Conservation (phyloP, 2,113 vertebrate species). For the Dipodomys ordii region DNA sequence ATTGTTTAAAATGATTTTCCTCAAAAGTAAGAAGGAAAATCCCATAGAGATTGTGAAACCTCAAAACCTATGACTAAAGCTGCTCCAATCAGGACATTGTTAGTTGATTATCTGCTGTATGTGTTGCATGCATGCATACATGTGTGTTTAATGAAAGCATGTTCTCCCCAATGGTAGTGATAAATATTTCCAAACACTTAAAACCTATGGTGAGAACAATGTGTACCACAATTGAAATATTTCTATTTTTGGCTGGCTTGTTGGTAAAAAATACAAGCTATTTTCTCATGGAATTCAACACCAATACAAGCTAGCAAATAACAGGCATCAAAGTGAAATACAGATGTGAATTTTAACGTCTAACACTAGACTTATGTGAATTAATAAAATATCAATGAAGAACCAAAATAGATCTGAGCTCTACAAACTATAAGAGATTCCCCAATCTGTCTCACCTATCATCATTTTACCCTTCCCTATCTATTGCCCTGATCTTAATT, state of each 20-base stretch:
- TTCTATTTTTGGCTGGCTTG: not conserved
- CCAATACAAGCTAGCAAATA: not conserved
- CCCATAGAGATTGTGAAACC: constrained; percentile 47
- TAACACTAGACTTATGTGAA: not conserved
- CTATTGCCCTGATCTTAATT: not conserved
- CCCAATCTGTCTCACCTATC: not conserved
- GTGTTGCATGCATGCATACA: not conserved
- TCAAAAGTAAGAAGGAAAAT: constrained; percentile 65
- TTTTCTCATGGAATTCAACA: constrained; percentile 35
- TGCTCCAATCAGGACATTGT: not conserved
- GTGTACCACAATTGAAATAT: constrained; percentile 33
- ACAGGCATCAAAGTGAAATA: not conserved
- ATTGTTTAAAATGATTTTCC: constrained; percentile 45
- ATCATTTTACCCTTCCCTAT: not conserved
- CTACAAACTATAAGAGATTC: too few relatives aligned
- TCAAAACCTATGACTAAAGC: constrained; percentile 41
- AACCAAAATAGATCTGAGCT: not conserved
- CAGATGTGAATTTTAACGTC: not conserved
- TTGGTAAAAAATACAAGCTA: constrained; percentile 18
- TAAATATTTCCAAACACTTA: constrained; percentile 59
- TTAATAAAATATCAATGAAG: not conserved
- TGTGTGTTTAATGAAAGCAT: constrained; percentile 5
- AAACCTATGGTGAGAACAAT: constrained; percentile 37
- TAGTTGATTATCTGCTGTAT: not conserved
- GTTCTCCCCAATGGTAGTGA: not conserved